Evolutionary conservation across 2,797 vertebrate species (phyloP).

Genomic region (Tiaroga cobitis): DNA sequence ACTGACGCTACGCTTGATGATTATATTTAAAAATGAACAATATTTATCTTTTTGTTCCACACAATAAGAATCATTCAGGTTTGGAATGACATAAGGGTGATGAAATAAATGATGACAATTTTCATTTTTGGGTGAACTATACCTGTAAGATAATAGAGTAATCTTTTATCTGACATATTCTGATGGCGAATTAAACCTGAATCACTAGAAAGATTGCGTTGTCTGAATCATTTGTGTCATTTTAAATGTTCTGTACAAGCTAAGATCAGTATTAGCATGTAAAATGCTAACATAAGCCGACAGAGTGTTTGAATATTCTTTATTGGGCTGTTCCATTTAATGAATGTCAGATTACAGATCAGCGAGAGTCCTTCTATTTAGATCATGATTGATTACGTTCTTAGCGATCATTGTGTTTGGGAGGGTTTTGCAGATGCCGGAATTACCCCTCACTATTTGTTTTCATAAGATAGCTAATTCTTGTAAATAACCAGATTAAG

Average conservation of each 20-base stretch:
- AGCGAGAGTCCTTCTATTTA: background rate
- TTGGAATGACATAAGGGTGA: background rate
- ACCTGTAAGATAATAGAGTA: background rate
- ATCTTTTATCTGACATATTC: conserved; percentile 8
- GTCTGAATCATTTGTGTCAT: conserved; percentile 1
- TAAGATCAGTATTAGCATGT: background rate
- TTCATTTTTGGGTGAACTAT: background rate
- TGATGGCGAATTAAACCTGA: background rate
- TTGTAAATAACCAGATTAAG: conserved; percentile 40
- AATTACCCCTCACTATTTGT: background rate
- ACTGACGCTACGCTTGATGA: background rate
- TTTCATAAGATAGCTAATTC: conserved; percentile 23
- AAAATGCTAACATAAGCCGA: conserved; percentile 7
- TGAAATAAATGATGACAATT: background rate
- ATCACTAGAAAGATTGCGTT: background rate
- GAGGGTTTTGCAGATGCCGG: background rate
- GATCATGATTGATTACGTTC: conserved; percentile 27
- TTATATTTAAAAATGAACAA: background rate
- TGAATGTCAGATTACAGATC: conserved; percentile 25
- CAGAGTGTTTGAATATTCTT: conserved; percentile 21
- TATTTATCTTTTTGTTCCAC: background rate
- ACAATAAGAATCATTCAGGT: background rate
- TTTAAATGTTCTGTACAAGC: conserved; percentile 7
- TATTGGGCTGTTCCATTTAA: conserved; percentile 16
- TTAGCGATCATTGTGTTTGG: background rate